A percentile compares a stretch with the other conserved stretches of the same genome.
Evolutionary conservation across 1,140 invertebrate genomes (phyloP).

Genomic region (Drosophila pruinosa): DNA sequence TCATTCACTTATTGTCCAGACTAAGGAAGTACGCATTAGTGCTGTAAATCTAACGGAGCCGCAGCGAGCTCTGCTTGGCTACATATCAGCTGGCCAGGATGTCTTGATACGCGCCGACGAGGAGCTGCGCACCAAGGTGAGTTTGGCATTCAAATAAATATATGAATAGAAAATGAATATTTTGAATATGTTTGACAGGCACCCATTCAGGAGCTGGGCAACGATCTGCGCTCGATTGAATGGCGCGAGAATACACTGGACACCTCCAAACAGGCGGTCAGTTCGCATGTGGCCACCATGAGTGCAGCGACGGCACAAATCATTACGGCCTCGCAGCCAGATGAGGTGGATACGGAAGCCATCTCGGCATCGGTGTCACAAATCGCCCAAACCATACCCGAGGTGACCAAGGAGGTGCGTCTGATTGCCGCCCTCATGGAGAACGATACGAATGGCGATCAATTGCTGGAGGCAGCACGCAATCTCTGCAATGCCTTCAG

Average conservation of each 20-base stretch:
- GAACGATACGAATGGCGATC: constrained; percentile 91
- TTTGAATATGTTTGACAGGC: constrained; percentile 83
- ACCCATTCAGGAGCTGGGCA: constrained; percentile 88
- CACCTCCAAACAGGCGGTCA: constrained; percentile 97
- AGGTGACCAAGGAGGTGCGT: constrained; percentile 96
- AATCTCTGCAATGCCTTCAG: constrained; percentile 96
- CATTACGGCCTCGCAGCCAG: constrained; percentile 90
- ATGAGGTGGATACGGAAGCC: constrained; percentile 96
- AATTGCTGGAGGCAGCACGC: constrained; percentile 95
- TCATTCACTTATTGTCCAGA: constrained; percentile 83
- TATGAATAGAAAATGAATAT: neutral
- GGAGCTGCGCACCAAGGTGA: constrained; percentile 87
- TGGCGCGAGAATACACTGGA: constrained; percentile 97
- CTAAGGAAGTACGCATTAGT: constrained; percentile 93
- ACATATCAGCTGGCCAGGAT: constrained; percentile 93
- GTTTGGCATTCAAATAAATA: too few species aligned
- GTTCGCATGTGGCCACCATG: constrained; percentile 98
- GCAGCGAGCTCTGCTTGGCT: constrained; percentile 94
- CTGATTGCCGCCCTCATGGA: constrained; percentile 97
- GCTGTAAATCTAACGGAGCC: constrained; percentile 92
- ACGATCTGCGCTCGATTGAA: constrained; percentile 92
- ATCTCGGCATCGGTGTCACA: constrained; percentile 98
- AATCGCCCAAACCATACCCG: constrained; percentile 97
- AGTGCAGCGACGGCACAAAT: constrained; percentile 99
- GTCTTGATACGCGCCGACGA: constrained; percentile 94